phyloP scores from a whole-genome alignment of 2,113 vertebrate species.

The Lonchura striata region DNA sequence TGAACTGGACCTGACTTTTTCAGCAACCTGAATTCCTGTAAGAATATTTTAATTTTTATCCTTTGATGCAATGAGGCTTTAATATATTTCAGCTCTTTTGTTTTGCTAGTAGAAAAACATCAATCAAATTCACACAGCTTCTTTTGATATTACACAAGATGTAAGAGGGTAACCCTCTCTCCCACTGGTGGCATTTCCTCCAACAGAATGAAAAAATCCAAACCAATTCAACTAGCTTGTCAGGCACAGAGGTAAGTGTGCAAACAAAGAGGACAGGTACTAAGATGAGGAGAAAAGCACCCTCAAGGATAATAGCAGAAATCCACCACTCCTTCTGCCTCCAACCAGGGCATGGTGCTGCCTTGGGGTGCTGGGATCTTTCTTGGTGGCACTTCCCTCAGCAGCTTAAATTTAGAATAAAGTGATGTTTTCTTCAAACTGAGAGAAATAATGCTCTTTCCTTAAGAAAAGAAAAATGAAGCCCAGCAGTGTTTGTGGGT shows the following conservation, averaged over 20 bases:
- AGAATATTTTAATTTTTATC: constrained; percentile 28
- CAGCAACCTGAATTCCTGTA: constrained; percentile 33
- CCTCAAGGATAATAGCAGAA: background rate
- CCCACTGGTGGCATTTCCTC: background rate
- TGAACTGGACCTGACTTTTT: constrained; percentile 39
- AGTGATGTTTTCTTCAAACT: background rate
- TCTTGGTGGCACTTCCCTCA: background rate
- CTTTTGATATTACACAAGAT: background rate
- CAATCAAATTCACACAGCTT: background rate
- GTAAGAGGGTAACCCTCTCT: background rate
- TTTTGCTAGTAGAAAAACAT: background rate
- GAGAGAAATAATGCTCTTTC: background rate
- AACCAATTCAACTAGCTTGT: background rate
- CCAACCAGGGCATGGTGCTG: background rate
- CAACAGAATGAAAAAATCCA: background rate
- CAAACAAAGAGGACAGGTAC: background rate
- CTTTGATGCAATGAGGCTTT: constrained; percentile 40
- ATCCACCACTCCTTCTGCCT: background rate
- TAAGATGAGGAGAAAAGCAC: background rate
- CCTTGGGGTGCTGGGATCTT: background rate
- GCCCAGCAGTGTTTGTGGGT: background rate
- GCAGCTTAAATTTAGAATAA: background rate
- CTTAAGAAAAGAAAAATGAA: background rate
- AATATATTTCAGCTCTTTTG: background rate
- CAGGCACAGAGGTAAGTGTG: background rate